Conservation (phyloP, 2,113 vertebrate species). For the Dicrurus megarhynchus region DNA sequence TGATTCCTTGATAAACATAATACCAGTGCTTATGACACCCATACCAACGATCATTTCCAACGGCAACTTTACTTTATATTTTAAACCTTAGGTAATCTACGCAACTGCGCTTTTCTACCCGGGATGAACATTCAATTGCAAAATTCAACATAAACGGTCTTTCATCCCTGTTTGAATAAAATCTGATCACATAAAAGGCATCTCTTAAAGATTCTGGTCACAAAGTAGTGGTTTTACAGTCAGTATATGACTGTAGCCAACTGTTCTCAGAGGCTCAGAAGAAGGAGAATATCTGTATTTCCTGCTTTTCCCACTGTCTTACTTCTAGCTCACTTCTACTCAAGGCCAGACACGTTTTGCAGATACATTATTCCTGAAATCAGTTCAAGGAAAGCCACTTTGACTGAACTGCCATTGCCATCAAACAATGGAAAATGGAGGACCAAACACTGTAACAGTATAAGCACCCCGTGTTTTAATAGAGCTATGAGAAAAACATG, state of each 20-base stretch:
- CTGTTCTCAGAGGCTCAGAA: constrained; percentile 14
- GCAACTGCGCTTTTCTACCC: not conserved
- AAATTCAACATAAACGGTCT: constrained; percentile 31
- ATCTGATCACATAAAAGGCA: constrained; percentile 37
- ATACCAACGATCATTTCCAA: not conserved
- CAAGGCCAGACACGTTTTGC: not conserved
- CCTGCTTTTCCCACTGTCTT: not conserved
- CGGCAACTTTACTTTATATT: not conserved
- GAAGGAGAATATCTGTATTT: not conserved
- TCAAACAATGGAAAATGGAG: not conserved
- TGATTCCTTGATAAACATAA: not conserved
- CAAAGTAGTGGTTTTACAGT: constrained; percentile 42
- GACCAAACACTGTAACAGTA: not conserved
- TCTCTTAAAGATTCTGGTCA: constrained; percentile 43
- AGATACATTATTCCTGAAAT: not conserved
- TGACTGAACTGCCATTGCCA: not conserved
- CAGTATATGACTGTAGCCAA: constrained; percentile 9
- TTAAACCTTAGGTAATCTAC: not conserved
- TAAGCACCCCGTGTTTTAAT: not conserved
- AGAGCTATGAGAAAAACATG: not conserved
- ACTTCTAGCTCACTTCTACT: not conserved
- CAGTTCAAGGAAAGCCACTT: not conserved
- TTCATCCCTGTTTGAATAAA: constrained; percentile 44
- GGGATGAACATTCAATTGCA: not conserved
- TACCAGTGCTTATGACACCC: not conserved